Base-by-base conservation (phyloP, 2,113 vertebrate species). In the Tyrannus savana region DNA sequence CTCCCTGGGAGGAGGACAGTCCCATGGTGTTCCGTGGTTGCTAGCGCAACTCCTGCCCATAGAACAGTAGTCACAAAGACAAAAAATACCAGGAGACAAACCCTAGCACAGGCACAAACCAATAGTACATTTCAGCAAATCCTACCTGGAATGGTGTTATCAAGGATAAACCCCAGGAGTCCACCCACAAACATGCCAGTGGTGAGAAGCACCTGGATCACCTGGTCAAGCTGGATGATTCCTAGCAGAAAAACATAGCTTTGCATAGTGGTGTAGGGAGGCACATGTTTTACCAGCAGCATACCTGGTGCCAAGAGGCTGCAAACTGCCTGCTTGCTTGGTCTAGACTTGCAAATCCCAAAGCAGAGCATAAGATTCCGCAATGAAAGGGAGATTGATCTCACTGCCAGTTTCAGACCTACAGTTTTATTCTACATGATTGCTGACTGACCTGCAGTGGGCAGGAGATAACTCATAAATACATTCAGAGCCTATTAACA, bases 181-280 rank as follows among this genome's bases (percentile, higher is more conserved):
- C 99, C 99, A 25, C 99, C 99, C 0, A 99, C 98, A 96, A 99
- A 99, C 99, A 99, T 99, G 90, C 98, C 98, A 16, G 99, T 99
- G 74, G 99, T 99, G 90, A 99, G 97, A 77, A 99, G 98, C 58
- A 99, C 99, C 96, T 98, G 98, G n/a, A 99, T 97, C 73, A 99
- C 97, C 94, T 99, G 99, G 97, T 99, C 99, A 30, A 99, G 85
- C 90, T 98, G 98, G 53, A 97, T 85, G 78, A 99, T 96, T 92
- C 99, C 99, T 99, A 92, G 41, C n/a, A 85, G 56, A 81, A 89
- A 91, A 92, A 72, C 18, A 78, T 84, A 87, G 39, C 55, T 56
- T 80, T 53, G 44, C 46, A 17, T 33, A 5, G 6, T 25, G 63
- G 44, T 74, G 50, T 63, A 63, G 63, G 59, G 42, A 67, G 15